These are phyloP conservation scores for Hyperopisus bebe DNA, from an alignment of 2,113 vertebrate genomes.

Conservation along the genomic window DNA sequence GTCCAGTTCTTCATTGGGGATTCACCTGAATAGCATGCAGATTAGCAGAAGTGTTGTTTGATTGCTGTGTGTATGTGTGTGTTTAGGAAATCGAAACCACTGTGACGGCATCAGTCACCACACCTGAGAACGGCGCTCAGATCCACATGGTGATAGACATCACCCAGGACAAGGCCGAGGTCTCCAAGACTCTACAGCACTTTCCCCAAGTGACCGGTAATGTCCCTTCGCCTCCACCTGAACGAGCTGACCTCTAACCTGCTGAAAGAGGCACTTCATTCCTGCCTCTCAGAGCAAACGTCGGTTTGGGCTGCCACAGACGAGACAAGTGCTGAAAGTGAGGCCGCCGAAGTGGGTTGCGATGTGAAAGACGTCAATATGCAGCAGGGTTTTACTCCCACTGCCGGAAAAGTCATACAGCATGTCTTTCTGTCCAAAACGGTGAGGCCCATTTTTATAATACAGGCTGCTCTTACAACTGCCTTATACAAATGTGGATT, in stretches of 20 bases:
- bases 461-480: not conserved
- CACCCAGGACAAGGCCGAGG: conserved; percentile 35
- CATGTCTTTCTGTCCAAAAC: conserved; percentile 72
- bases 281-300: conserved; percentile 48
- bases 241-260: not conserved
- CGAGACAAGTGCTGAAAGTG: not conserved
- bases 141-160: conserved; percentile 44
- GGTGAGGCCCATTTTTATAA: conserved; percentile 37
- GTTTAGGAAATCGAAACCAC: conserved; percentile 53
- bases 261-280: not conserved
- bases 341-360: conserved; percentile 19
- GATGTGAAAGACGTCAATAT: not conserved
- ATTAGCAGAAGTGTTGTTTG: not conserved
- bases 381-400: not conserved
- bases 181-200: conserved; percentile 17
- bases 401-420: conserved; percentile 29
- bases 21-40: not conserved
- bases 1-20: not conserved
- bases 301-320: conserved; percentile 33
- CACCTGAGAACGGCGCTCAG: conserved; percentile 41
- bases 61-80: not conserved
- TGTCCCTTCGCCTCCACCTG: not conserved
- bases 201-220: conserved; percentile 40
- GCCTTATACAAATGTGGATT: not conserved
- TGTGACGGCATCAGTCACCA: conserved; percentile 41